Base-by-base conservation (phyloP, 2,797 vertebrate genomes). In the Anisognathus igniventris region DNA sequence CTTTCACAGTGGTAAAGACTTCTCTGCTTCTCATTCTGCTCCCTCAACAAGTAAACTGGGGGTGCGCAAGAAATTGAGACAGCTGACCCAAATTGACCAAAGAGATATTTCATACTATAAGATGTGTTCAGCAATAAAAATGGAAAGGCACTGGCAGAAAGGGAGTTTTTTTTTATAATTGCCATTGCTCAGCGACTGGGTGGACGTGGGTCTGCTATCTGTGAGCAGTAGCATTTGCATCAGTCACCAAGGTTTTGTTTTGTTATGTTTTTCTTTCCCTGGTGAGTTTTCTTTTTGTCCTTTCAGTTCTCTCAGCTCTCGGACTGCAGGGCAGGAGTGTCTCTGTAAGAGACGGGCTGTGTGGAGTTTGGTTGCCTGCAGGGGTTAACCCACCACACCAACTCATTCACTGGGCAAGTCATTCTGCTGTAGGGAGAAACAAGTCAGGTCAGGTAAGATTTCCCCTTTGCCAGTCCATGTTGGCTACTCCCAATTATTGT, bases 301-400 rank as follows among this genome's bases (percentile, higher is more conserved):
- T 77, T 81, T 28, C 13, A n/a, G 2, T 47, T 51, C 11, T 70
- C 25, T 70, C 27, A 19, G 5, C 6, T 17, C 51, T 64, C 12
- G 27, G 7, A 50, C 30, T 67, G 9, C 23, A 50, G 7, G 12
- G 5, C 20, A 79, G 12, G 22, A 4, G 1, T 24, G 3, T 24
- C 8, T 1, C 1, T 44, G 28, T 53, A 20, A 64, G 35, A 62
- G 16, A 60, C 12, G 6, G 17, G 5, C 10, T 91, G 27, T 54
- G 25, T 77, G 27, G 20, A 53, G n/a, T 6, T 57, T 57, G 54
- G 23, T 5, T 25, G 6, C 14, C 56, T 54, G 7, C 4, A 22
- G 4, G 35, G 1, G 2, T 57, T 48, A 66, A 67, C 19, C 3
- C 10, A 67, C 7, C 10, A 10, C 21, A 48, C 0, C 1, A 9